Conservation (phyloP, 2,113 vertebrate genomes). For the Collichthys lucidus region DNA sequence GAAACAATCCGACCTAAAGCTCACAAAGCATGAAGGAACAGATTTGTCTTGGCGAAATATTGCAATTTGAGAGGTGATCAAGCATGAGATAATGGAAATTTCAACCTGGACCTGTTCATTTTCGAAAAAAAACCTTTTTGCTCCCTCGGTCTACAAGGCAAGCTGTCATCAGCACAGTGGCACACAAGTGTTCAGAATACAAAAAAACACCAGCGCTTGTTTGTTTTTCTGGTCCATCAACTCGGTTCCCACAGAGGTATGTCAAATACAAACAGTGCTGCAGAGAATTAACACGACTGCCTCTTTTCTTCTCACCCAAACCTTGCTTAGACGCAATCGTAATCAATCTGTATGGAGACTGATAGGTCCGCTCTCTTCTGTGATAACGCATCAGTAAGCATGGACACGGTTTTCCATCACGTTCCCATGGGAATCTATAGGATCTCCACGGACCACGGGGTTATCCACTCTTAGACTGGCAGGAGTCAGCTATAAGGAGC, state of each 20-base stretch:
- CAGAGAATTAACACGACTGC: constrained; percentile 23
- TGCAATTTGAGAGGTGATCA: constrained; percentile 76
- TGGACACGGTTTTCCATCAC: constrained; percentile 36
- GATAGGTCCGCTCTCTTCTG: constrained; percentile 20
- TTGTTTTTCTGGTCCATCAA: constrained; percentile 62
- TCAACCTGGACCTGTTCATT: constrained; percentile 69
- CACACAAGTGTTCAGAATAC: constrained; percentile 48
- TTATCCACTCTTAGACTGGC: constrained; percentile 58
- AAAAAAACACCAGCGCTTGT: constrained; percentile 42
- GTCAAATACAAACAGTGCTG: constrained; percentile 41
- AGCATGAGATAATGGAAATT: constrained; percentile 72
- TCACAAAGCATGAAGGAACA: constrained; percentile 66
- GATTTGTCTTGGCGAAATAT: constrained; percentile 72
- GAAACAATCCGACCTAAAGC: constrained; percentile 62
- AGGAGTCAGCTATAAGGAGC: constrained; percentile 64
- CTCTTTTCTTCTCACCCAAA: not conserved
- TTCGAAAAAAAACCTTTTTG: constrained; percentile 31
- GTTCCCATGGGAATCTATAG: constrained; percentile 48
- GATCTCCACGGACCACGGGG: constrained; percentile 54
- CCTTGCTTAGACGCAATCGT: constrained; percentile 1
- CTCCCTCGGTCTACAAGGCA: constrained; percentile 50
- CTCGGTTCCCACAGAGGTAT: constrained; percentile 44
- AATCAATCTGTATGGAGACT: constrained; percentile 32
- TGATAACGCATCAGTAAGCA: constrained; percentile 48
- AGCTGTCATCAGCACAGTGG: constrained; percentile 53